Evolutionary conservation across 2,113 vertebrate genomes (phyloP).

Genomic region (Takifugu flavidus): DNA sequence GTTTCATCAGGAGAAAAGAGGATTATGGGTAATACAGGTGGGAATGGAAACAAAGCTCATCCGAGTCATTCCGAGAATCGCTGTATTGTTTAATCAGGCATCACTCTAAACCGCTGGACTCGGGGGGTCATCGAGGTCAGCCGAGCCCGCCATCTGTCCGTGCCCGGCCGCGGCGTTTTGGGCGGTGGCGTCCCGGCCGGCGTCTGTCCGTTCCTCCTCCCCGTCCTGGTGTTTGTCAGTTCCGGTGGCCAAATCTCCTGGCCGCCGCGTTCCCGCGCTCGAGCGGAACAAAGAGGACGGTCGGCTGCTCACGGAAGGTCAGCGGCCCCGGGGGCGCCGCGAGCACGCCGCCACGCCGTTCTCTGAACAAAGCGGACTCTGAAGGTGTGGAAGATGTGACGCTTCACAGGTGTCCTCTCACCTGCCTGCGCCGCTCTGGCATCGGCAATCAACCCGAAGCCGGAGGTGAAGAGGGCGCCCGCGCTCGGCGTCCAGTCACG

Average conservation of each 20-base stretch:
- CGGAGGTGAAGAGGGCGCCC: slow-evolving; percentile 28
- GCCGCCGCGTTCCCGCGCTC: slow-evolving; percentile 72
- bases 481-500: slow-evolving; percentile 7
- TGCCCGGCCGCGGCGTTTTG: slow-evolving; percentile 13
- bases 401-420: background rate
- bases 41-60: slow-evolving; percentile 6
- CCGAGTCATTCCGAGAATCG: no score
- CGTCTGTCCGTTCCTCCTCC: slow-evolving; percentile 12
- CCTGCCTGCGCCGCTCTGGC: no score
- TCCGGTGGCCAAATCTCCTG: slow-evolving; percentile 52
- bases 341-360: background rate
- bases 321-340: slow-evolving; percentile 57
- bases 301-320: slow-evolving; percentile 75
- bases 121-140: slow-evolving; percentile 56
- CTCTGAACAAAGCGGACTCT: no score
- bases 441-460: slow-evolving; percentile 2
- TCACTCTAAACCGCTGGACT: slow-evolving; percentile 3
- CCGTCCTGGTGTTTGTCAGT: slow-evolving; percentile 40
- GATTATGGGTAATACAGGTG: background rate
- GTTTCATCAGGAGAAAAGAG: background rate
- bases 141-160: slow-evolving; percentile 38
- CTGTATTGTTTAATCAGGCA: no score
- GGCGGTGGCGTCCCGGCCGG: slow-evolving; percentile 8
- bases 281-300: slow-evolving; percentile 77
- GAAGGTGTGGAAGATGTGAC: no score